Base-by-base conservation (phyloP, 2,113 vertebrate genomes). In the Noturus placidus region DNA sequence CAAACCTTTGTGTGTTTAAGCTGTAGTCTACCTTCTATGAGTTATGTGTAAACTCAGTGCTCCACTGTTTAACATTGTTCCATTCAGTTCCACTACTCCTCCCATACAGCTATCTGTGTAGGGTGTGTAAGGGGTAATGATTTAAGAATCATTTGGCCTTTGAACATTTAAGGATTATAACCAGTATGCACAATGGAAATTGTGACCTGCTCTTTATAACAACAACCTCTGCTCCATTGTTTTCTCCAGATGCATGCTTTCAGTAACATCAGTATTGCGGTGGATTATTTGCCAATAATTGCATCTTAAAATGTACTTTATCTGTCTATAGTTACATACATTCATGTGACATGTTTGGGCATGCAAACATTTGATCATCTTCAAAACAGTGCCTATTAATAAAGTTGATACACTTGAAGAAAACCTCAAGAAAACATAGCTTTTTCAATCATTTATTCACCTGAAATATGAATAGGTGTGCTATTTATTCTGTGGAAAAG, bases 41-140 rank as follows among this genome's bases (percentile, higher is more conserved):
- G 35, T 82, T 70, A 72, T 81, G 63, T 63, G 25, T 30, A 59
- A 57, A 72, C 67, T 77, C 61, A 83, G 17, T 77, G 52, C 79
- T 25, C 25, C n/a, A 56, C 56, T 65, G 52, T 67, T 56, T 38
- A 56, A 25, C 30, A 27, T 50, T 17, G 67, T 82, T 72, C 38
- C 67, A 61, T 80, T 74, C 27, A 27, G 27, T 19, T 13, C 83
- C 50, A 61, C 14, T 27, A 14, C 7, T 59, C 56, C 35, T 46
- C 52, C 57, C 27, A 22, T 20, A 57, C 25, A 70, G 50, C 22
- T 38, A 87, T 72, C 79, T 87, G 52, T 54, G 35, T 15, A 72
- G 30, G 35, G 52, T 59, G n/a, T 57, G 33, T 59, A 42, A 72
- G 25, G 35, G 72, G 65, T 72, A 57, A 79, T 72, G 33, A 82